Percentiles rank a stretch among this genome's conserved stretches.
phyloP scores from a whole-genome alignment of 53 echinoderm and acorn worm species.

The Holothuria scabra region DNA sequence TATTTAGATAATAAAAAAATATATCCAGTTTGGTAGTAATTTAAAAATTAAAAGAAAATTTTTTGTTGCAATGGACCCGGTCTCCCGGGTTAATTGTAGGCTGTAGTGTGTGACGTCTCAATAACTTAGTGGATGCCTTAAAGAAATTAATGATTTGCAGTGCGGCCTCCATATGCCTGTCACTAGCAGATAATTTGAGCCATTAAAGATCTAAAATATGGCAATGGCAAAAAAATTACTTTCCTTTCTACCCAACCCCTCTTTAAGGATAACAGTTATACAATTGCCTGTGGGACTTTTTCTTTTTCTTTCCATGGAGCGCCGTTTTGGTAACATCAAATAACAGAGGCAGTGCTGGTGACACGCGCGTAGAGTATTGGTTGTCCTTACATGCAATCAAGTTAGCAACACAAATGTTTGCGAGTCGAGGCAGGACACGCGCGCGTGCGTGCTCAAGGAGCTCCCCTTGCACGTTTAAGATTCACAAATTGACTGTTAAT shows the following conservation, averaged over 20 bases:
- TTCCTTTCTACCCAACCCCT: neutral
- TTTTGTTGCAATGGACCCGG: too few relatives aligned
- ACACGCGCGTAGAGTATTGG: conserved; percentile 32
- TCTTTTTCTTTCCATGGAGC: conserved; percentile 19
- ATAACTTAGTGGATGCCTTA: too few relatives aligned
- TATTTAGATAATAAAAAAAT: too few relatives aligned
- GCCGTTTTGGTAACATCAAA: conserved; percentile 20
- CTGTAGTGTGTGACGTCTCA: too few relatives aligned
- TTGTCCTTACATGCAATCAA: conserved; percentile 29
- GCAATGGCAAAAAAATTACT: too few relatives aligned
- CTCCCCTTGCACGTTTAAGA: conserved; percentile 26
- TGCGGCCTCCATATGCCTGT: too few relatives aligned
- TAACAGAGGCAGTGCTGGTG: conserved; percentile 10
- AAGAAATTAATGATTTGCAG: too few relatives aligned
- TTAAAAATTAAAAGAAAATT: too few relatives aligned
- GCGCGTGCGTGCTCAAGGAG: conserved; percentile 36
- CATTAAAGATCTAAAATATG: too few relatives aligned
- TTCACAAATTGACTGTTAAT: conserved; percentile 43
- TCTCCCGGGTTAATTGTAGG: too few relatives aligned
- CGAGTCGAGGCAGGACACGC: conserved; percentile 21
- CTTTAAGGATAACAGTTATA: conserved; percentile 20
- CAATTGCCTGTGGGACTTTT: conserved; percentile 18
- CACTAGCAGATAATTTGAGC: too few relatives aligned
- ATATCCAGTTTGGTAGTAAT: too few relatives aligned
- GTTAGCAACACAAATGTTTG: conserved; percentile 35